These are phyloP conservation scores for Melinaea menophilus DNA, from an alignment of 2,888 invertebrate genomes.

Conservation along the genomic window DNA sequence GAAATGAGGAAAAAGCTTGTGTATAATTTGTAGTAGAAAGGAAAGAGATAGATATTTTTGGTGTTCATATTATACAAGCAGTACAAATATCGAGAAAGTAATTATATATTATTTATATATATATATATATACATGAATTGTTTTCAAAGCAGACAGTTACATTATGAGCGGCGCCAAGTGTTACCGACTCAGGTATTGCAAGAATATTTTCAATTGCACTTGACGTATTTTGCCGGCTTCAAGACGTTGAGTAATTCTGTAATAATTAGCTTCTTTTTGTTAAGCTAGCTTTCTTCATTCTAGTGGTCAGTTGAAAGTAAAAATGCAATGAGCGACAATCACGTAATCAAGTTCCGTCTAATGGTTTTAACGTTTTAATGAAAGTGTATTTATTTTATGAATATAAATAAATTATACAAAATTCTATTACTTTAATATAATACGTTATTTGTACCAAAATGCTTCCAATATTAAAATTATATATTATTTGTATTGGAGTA, in stretches of 20 bases:
- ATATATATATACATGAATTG: neutral
- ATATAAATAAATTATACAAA: neutral
- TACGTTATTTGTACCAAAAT: too few relatives aligned
- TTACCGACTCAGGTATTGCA: conserved; percentile 12
- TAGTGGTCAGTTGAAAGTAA: conserved; percentile 36
- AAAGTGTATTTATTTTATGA: conserved; percentile 7
- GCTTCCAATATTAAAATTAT: too few relatives aligned
- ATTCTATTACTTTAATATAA: neutral
- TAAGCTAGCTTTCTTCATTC: conserved; percentile 34
- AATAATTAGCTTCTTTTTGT: conserved; percentile 34
- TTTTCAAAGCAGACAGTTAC: neutral
- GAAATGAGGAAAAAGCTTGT: conserved; percentile 10
- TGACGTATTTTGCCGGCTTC: conserved; percentile 14
- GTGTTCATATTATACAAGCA: too few relatives aligned
- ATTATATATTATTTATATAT: neutral
- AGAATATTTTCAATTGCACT: conserved; percentile 21
- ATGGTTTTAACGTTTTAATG: conserved; percentile 12
- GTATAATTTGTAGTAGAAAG: too few relatives aligned
- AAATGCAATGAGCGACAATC: conserved; percentile 28
- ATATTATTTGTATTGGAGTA: too few relatives aligned
- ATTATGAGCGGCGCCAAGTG: conserved; percentile 2
- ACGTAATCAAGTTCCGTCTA: conserved; percentile 26
- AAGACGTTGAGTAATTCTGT: conserved; percentile 26
- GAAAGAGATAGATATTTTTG: too few relatives aligned
- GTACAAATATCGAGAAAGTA: neutral